Evolutionary conservation across 2,888 invertebrate genomes (phyloP), one percentile per base, ranked within the genome.

Genomic region (Cataglyphis albicans): DNA sequence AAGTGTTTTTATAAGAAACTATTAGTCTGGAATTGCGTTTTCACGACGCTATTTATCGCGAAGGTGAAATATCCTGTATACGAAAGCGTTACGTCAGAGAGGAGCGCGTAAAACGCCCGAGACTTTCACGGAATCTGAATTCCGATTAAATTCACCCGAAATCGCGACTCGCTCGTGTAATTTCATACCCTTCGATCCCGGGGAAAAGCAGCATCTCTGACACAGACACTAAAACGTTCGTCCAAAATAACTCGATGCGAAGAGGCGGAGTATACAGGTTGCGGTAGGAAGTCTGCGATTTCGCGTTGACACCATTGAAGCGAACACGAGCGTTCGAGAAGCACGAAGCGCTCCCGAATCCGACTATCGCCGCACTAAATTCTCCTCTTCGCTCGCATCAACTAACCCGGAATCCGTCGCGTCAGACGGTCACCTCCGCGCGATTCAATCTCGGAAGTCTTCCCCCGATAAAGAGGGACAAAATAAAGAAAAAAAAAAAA

Each of bases 61-160:
- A 44, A 48, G 32, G 61, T 21, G 32, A 32, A 59, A 15, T 64
- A 15, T 59, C n/a, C 41, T 44, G 10, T 18, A 18, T 3, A 21
- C 32, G 18, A 35, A n/a, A 55, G 55, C 29, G 57, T 78, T 78
- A 70, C 57, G 57, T 78, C 78, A 78, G 12, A 15, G 12, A 18
- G 32, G 38, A 12, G 18, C 48, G 18, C 48, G 48, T n/a, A 52
- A 52, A 35, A 38, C 7, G 25, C 41, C 32, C 10, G 15, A 29
- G 38, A 41, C 18, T 6, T 25, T 52, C 38, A 32, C 15, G 6
- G 21, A 21, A 12, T 64, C 44, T 5, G 6, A 59, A 29, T 18
- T 52, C 61, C 25, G 15, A 25, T 32, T 18, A 18, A 61, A 64
- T n/a, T 41, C 65, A n/a, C 1, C n/a, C 15, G n/a, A 57, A 10